Base-by-base conservation (phyloP, 2,888 invertebrate genomes). In the Idaea straminata region DNA sequence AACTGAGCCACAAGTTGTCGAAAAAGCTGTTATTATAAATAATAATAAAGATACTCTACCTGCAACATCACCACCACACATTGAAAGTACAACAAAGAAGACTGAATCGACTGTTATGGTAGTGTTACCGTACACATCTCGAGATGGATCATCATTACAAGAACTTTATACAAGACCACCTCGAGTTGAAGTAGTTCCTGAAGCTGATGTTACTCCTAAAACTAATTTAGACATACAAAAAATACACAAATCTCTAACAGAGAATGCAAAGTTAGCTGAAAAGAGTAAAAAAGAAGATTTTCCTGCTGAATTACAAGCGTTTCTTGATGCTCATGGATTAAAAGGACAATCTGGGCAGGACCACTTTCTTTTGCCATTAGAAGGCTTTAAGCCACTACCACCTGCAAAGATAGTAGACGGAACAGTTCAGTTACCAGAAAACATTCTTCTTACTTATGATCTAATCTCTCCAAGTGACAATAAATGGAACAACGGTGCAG, bases 161-260 rank as follows among this genome's bases (percentile, higher is more conserved):
- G 95, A 95, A 73, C 82, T 96, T 0, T 96, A 94, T 75, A 95
- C 95, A 3, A 94, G 94, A 80, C 93, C 94, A 61, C 96, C 96
- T 0, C 87, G 95, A 69, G 92, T 94, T 0, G 93, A 94, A 79
- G 91, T 95, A 61, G 86, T 95, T 2, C 81, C 85, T 35, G 86
- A 83, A 68, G 77, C 83, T 4, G 82, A 83, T 64, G 76, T 83
- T 3, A 86, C 86, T n/a, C 79, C 83, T 4, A 87, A 80, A 70
- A 62, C 72, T 0, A 81, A 76, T 65, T 69, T 71, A 7, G 61
- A 77, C n/a, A 83, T 75, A 64, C 66, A 76, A 0, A 79, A 75
- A 35, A 82, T 83, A n/a, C 72, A 82, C 57, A 77, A 81, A 63
- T 81, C 81, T 1, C 72, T 82, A 2, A 81, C 80, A 57, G 81